Percentiles rank a stretch among this genome's conserved stretches.
Conservation (phyloP, 2,888 invertebrate genomes). For the Harpalus rufipes region DNA sequence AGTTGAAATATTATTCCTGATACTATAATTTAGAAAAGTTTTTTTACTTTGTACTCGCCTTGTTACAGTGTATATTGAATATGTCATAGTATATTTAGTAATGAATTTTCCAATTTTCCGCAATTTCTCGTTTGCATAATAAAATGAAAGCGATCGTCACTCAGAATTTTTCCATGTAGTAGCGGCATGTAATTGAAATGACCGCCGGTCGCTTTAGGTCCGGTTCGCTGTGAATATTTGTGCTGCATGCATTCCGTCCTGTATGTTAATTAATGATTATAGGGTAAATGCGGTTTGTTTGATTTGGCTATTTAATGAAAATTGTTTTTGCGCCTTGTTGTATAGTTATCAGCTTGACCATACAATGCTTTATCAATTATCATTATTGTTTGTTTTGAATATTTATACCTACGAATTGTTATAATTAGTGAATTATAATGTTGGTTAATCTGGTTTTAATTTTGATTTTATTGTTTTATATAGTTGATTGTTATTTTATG, state of each 20-base stretch:
- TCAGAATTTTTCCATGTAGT: not conserved
- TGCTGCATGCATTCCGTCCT: not conserved
- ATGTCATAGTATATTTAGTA: no score
- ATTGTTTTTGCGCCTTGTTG: conserved; percentile 2
- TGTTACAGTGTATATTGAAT: no score
- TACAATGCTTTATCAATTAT: not conserved
- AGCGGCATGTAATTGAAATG: not conserved
- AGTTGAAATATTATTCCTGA: no score
- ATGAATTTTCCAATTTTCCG: conserved; percentile 12
- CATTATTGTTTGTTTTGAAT: conserved; percentile 1
- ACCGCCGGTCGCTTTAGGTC: not conserved
- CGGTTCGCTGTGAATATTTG: not conserved
- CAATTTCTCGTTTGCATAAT: conserved; percentile 10
- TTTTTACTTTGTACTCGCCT: no score
- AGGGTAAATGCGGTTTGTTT: not conserved
- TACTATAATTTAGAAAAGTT: no score
- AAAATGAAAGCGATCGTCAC: not conserved
- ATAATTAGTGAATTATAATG: not conserved
- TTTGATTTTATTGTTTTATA: not conserved
- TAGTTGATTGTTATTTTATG: no score
- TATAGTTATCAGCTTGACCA: not conserved
- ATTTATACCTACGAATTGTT: not conserved
- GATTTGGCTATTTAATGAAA: conserved; percentile 1
- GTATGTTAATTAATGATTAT: not conserved
- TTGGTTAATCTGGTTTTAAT: conserved; percentile 5